A percentile compares a stretch with the other conserved stretches of the same genome.
These are phyloP conservation scores for Beris chalybata DNA, from an alignment of 2,888 invertebrate species.

Conservation along the genomic window DNA sequence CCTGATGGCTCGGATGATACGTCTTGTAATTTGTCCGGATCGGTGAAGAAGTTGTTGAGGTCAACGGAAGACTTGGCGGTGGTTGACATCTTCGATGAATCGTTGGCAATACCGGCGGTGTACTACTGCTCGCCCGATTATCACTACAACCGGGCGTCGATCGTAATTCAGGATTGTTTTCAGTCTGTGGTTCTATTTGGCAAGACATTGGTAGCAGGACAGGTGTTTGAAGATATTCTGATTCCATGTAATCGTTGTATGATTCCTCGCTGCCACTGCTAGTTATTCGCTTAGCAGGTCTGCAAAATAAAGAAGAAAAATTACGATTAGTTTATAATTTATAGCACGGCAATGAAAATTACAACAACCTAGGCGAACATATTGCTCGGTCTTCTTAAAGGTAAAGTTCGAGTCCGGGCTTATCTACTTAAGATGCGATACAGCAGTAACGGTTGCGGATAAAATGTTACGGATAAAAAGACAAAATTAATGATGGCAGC, in stretches of 20 bases:
- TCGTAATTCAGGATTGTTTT: slow-evolving; percentile 32
- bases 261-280: slow-evolving; percentile 2
- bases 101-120: slow-evolving; percentile 42
- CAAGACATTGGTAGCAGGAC: slow-evolving; percentile 3
- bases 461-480: no score
- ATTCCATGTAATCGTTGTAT: background rate
- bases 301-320: slow-evolving; percentile 9
- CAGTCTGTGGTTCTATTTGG: slow-evolving; percentile 28
- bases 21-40: slow-evolving; percentile 53
- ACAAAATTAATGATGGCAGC: no score
- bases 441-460: no score
- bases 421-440: no score
- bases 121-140: slow-evolving; percentile 24
- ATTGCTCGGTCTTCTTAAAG: no score
- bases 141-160: slow-evolving; percentile 14
- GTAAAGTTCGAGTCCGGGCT: no score
- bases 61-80: slow-evolving; percentile 49
- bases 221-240: background rate
- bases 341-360: no score
- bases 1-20: slow-evolving; percentile 53
- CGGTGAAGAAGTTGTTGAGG: slow-evolving; percentile 48
- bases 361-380: no score
- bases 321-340: background rate
- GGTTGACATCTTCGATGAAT: slow-evolving; percentile 57
- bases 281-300: background rate